Base-by-base conservation (phyloP, 2,797 vertebrate species). In the Falco novaeseelandiae region DNA sequence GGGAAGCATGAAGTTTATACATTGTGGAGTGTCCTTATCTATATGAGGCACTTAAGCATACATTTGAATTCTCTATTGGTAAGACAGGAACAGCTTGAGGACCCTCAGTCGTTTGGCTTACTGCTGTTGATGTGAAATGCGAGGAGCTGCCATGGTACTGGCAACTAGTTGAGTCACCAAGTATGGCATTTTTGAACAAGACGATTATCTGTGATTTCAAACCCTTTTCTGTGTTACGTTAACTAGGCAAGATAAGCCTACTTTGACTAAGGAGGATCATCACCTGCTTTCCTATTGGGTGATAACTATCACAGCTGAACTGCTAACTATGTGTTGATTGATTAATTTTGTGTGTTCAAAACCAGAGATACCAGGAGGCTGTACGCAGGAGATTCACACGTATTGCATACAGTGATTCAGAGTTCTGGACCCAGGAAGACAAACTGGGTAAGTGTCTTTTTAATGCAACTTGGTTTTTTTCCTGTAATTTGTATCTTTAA, bases 321-420 rank as follows among this genome's bases (percentile, higher is more conserved):
- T 78, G 32, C 70, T 58, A 20, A 44, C 51, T 34, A 13, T 38
- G 36, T 30, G 25, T 25, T 57, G 38, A 12, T 30, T 84, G 40
- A 62, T n/a, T 76, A 30, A 36, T 61, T 67, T 17, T 91, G 12
- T 91, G 4, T 90, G 40, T 66, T 93, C 82, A 79, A 85, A 90
- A 32, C 10, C 91, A 99, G 99, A 99, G 84, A 97, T 98, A 99
- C 92, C 98, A 99, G 93, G 99, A 99, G 54, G 98, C 96, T 22
- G 98, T 99, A 93, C 98, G 99, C 70, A 98, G 98, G 79, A 98
- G 99, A 32, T 98, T 99, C 73, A 98, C 97, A 49, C 98, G 97
- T 55, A 98, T 99, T 48, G 96, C 97, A 17, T 99, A 99, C 88
- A 97, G 98, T 14, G 99, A 99, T 91, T 97, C 96, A 51, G 98